A percentile compares a stretch with the other conserved stretches of the same genome.
Conservation (phyloP, 2,888 invertebrate species). For the Sesia apiformis region DNA sequence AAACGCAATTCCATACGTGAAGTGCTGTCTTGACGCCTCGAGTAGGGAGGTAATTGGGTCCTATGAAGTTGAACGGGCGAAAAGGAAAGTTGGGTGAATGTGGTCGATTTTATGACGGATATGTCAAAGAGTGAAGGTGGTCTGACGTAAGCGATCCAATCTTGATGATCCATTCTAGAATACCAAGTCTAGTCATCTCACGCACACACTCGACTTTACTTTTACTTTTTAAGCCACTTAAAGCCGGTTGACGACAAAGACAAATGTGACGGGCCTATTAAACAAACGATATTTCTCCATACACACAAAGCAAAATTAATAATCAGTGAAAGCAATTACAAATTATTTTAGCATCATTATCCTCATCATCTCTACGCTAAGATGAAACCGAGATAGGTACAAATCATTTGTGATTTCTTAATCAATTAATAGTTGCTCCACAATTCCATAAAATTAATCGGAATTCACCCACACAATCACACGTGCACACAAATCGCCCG, state of each 20-base stretch:
- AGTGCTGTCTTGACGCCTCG: neutral
- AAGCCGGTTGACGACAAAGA: neutral
- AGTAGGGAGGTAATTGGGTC: constrained; percentile 6
- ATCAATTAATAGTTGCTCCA: too few species aligned
- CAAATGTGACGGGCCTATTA: neutral
- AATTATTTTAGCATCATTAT: too few species aligned
- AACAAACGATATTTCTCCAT: too few species aligned
- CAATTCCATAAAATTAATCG: too few species aligned
- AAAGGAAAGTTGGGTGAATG: constrained; percentile 32
- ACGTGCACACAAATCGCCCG: neutral
- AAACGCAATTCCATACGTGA: neutral
- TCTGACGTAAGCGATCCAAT: constrained; percentile 3
- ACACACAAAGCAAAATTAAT: too few species aligned
- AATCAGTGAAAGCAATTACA: too few species aligned
- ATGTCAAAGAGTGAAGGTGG: constrained; percentile 16
- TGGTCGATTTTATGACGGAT: constrained; percentile 17
- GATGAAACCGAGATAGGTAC: too few species aligned
- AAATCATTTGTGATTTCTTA: too few species aligned
- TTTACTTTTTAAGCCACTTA: constrained; percentile 9
- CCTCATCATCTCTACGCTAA: too few species aligned
- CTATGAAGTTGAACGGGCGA: constrained; percentile 6
- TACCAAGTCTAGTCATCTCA: neutral
- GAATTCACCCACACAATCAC: neutral
- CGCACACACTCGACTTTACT: constrained; percentile 3
- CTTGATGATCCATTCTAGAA: neutral